Conservation (phyloP, 2,888 invertebrate genomes). For the Pegoplata infirma region DNA sequence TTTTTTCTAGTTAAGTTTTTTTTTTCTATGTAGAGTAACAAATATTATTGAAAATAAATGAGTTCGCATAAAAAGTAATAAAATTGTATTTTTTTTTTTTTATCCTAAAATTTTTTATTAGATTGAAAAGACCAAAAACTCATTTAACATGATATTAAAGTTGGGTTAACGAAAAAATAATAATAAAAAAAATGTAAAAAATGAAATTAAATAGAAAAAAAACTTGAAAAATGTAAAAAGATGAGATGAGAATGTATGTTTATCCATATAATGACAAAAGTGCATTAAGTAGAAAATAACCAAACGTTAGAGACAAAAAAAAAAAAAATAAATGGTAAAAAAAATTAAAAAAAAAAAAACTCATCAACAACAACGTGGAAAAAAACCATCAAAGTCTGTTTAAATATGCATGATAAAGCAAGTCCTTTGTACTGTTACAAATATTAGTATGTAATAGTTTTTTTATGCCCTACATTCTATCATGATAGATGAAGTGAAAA, state of each 20-base stretch:
- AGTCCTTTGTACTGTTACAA: neutral
- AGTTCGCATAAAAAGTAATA: constrained; percentile 60
- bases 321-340: neutral
- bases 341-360: neutral
- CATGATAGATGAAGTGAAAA: neutral
- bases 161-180: constrained; percentile 18
- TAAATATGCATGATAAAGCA: constrained; percentile 38
- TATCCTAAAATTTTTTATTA: constrained; percentile 44
- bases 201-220: constrained; percentile 20
- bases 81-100: constrained; percentile 38
- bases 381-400: constrained; percentile 25
- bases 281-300: constrained; percentile 41
- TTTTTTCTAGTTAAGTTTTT: constrained; percentile 15
- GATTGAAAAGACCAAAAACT: constrained; percentile 2
- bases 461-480: too few species aligned
- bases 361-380: constrained; percentile 28
- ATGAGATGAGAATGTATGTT: neutral
- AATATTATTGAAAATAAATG: constrained; percentile 60
- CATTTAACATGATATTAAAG: constrained; percentile 39
- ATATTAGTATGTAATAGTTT: neutral
- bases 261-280: constrained; percentile 34
- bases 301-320: constrained; percentile 16
- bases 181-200: constrained; percentile 13
- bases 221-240: neutral
- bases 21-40: constrained; percentile 16